Base-by-base conservation (phyloP, 37 sponge, comb jelly and placozoan species). In the Agelas oroides region DNA sequence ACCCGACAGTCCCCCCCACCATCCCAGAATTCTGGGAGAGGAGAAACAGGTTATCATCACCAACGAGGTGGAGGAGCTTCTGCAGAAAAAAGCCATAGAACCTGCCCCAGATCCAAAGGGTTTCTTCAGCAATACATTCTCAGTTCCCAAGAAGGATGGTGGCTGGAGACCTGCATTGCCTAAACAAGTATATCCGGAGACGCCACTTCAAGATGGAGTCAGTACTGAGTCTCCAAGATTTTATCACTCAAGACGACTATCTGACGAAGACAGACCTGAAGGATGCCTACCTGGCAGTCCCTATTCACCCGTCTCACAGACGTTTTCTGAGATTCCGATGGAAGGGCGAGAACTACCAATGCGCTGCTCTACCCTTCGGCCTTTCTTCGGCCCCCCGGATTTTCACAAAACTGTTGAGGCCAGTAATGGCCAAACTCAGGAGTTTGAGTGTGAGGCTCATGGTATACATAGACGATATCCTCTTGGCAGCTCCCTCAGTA, bases 171-270 rank as follows among this genome's bases (percentile, higher is more conserved):
- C 18, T 56, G 18, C 15, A 61, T 14, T 14, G 25, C 5, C 62
- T 61, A 5, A 61, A 61, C 14, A 5, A 61, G 62, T 61, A 14
- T 61, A 5, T 61, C 25, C 2, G 5, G 11, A 25, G 3, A 5
- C 14, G 12, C 5, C 62, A 61, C 11, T 56, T 61, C 79, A 78
- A 65, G 46, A 78, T 78, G 79, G 79, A 78, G 66, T 25, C 66
- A 5, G 63, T 78, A 5, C 41, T 25, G 11, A 78, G 39, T 32
- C 61, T 78, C n/a, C 62, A 5, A 38, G 60, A 59, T 37, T 2
- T 73, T 1, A 8, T 76, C 5, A 18, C 12, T 15, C 8, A 25
- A 59, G 35, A 37, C 2, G 76, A 54, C 36, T 76, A 21, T 18
- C 20, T 54, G 60, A 30, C 2, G 1, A 79, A 39, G 31, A 62